Evolutionary conservation across 2,113 vertebrate genomes (phyloP).

Genomic region (Synodontis membranacea): DNA sequence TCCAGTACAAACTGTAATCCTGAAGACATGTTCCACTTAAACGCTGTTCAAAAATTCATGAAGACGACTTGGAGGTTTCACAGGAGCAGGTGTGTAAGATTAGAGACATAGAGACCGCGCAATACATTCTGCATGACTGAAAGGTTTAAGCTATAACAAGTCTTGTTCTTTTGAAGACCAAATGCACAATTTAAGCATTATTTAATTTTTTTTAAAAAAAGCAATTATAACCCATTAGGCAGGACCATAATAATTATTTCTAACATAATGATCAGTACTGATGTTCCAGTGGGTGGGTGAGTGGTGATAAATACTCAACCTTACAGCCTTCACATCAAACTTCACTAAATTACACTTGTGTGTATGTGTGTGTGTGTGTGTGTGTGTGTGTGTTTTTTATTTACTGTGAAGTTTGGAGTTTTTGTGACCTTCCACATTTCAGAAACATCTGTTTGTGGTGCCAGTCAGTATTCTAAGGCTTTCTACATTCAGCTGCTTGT

Average conservation of each 20-base stretch:
- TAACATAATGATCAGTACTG: neutral
- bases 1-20: neutral
- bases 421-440: neutral
- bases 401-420: neutral
- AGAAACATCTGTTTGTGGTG: neutral
- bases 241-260: neutral
- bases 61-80: neutral
- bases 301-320: neutral
- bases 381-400: neutral
- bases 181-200: neutral
- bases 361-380: too few relatives aligned
- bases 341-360: neutral
- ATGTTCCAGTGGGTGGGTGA: conserved; percentile 3
- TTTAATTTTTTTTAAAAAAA: neutral
- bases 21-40: neutral
- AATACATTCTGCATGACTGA: neutral
- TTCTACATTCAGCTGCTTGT: neutral
- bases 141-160: neutral
- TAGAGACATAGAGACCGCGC: neutral
- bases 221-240: conserved; percentile 26
- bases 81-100: neutral
- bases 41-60: neutral
- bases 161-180: neutral
- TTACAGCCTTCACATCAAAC: neutral
- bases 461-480: neutral